These are phyloP conservation scores for Emydocephalus ijimae DNA, from an alignment of 2,113 vertebrate species.

Conservation along the genomic window DNA sequence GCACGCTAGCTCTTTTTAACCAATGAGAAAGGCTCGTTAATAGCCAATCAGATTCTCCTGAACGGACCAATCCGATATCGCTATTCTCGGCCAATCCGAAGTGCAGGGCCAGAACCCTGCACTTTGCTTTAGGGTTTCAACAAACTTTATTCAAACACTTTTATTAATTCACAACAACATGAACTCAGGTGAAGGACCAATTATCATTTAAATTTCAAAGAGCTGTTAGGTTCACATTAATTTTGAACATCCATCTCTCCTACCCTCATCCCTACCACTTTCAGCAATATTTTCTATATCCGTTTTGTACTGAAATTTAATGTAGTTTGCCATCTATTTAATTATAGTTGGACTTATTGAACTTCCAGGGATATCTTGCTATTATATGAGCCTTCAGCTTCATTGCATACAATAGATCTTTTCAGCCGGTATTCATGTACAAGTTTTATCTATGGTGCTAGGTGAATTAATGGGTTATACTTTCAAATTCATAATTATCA, in stretches of 20 bases:
- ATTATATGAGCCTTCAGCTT: constrained; percentile 24
- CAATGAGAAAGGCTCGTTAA: no score
- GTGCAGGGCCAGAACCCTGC: no score
- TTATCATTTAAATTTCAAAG: constrained; percentile 10
- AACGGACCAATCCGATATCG: no score
- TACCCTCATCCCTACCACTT: not conserved
- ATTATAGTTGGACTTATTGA: constrained; percentile 33
- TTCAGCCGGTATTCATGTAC: not conserved
- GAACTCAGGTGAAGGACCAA: not conserved
- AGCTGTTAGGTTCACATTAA: not conserved
- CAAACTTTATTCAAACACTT: no score
- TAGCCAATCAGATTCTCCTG: no score
- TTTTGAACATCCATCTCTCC: not conserved
- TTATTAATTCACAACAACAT: no score
- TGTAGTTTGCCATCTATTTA: constrained; percentile 49
- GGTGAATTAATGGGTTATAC: not conserved
- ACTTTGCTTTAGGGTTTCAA: no score
- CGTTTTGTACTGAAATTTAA: constrained; percentile 32
- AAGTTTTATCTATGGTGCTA: constrained; percentile 1
- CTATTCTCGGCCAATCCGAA: no score
- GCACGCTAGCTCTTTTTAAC: no score
- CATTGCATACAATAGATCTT: not conserved
- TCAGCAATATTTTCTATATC: constrained; percentile 22
- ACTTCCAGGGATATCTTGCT: constrained; percentile 47
- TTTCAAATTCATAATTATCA: constrained; percentile 8